Evolutionary conservation across 1,140 invertebrate species (phyloP).

Genomic region (Tyrophagus putrescentiae): DNA sequence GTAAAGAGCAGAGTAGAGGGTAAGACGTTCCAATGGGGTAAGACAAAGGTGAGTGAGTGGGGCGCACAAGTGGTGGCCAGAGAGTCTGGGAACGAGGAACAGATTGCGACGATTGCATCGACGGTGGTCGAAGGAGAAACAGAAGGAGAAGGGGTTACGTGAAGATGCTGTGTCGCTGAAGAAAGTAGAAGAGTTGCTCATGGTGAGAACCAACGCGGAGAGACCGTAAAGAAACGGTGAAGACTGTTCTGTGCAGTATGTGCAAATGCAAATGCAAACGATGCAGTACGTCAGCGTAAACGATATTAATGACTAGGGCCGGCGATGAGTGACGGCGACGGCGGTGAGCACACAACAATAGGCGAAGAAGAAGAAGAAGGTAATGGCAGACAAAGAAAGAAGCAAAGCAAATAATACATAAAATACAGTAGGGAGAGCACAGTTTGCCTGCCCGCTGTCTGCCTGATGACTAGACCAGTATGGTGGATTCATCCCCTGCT

Average conservation of each 20-base stretch:
- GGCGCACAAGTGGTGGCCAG: background rate
- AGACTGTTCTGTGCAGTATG: too few relatives aligned
- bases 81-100: slow-evolving; percentile 3
- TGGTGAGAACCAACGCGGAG: background rate
- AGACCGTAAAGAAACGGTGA: background rate
- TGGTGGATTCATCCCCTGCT: too few relatives aligned
- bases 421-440: too few relatives aligned
- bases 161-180: background rate
- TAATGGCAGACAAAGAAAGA: too few relatives aligned
- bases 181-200: slow-evolving; percentile 7
- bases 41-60: background rate
- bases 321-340: too few relatives aligned
- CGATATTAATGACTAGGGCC: slow-evolving; percentile 8
- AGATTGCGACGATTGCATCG: background rate
- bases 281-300: too few relatives aligned
- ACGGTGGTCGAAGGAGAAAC: background rate
- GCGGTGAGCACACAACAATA: too few relatives aligned
- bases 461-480: too few relatives aligned
- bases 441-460: too few relatives aligned
- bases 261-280: too few relatives aligned
- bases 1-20: background rate
- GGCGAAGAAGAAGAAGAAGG: too few relatives aligned
- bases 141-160: background rate
- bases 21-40: background rate
- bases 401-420: too few relatives aligned